Base-by-base conservation (phyloP, 2,888 invertebrate species). In the Teleogryllus oceanicus region DNA sequence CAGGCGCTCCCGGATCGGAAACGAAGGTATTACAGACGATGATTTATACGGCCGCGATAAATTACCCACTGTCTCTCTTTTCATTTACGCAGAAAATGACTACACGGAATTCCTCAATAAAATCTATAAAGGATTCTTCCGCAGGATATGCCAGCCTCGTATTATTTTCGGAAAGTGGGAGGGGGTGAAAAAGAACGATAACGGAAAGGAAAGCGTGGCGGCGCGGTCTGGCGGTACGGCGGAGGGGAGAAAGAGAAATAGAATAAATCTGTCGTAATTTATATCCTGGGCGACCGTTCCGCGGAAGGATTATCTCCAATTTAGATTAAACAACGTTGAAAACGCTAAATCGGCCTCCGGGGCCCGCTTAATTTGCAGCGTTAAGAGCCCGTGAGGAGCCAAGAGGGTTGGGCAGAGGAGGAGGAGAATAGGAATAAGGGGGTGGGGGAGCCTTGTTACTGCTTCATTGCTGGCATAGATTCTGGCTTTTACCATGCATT, bases 81-180 rank as follows among this genome's bases (percentile, higher is more conserved):
- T 62, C 62, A 62, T 62, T 62, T 62, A n/a, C 62, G n/a, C 62
- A n/a, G 13, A 62, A 62, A 62, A 62, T 62, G 62, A 62, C 62
- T 62, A 62, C n/a, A 62, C 62, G 62, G 62, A 62, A 62, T 62
- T 62, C 62, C 62, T 62, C 62, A 62, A 62, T 62, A 62, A 62
- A 62, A 62, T 62, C 62, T 62, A 62, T 62, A 62, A 62, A 62
- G 62, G 62, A 62, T 62, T 62, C 62, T 62, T 62, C 62, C 62
- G 13, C 16, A 13, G 62, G 62, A 62, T 62, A n/a, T 13, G n/a
- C 62, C 62, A 37, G 5, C 37, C 16, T 62, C n/a, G 62, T 62
- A 62, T 62, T 62, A 62, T 62, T 62, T 62, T 62, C n/a, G 62
- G n/a, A 62, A 62, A 62, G n/a, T 4, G 62, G n/a, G n/a, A 13